phyloP scores from a whole-genome alignment of 2,113 vertebrate species.

The Penelope pileata region DNA sequence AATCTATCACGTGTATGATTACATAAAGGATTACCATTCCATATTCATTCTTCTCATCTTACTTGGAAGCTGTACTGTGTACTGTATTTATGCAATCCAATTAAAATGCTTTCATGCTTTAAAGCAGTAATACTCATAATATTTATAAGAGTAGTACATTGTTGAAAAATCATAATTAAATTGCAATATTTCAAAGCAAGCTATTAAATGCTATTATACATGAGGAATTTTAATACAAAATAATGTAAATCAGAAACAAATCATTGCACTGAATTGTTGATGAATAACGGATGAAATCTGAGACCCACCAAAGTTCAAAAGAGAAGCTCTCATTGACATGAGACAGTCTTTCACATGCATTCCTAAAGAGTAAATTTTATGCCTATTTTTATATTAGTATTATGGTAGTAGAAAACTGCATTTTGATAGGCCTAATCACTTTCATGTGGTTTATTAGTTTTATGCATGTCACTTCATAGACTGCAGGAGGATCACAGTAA shows the following conservation, averaged over 20 bases:
- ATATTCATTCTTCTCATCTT: background rate
- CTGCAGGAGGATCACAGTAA: background rate
- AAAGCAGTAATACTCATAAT: background rate
- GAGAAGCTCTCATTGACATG: background rate
- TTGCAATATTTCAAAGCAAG: background rate
- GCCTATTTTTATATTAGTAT: background rate
- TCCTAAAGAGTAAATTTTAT: background rate
- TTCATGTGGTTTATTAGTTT: slow-evolving; percentile 8
- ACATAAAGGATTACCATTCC: background rate
- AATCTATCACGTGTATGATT: background rate
- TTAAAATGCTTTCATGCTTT: slow-evolving; percentile 13
- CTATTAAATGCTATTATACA: background rate
- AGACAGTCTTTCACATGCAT: background rate
- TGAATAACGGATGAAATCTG: background rate
- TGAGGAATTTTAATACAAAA: background rate
- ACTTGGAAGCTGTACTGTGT: background rate
- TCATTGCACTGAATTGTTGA: background rate
- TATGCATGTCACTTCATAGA: background rate
- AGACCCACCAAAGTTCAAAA: background rate
- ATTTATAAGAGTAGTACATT: background rate
- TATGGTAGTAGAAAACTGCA: background rate
- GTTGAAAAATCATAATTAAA: background rate
- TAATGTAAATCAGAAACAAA: background rate
- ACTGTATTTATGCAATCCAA: background rate
- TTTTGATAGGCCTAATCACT: background rate